Evolutionary conservation across 2,113 vertebrate species (phyloP).

Genomic region (Hymenochirus boettgeri): DNA sequence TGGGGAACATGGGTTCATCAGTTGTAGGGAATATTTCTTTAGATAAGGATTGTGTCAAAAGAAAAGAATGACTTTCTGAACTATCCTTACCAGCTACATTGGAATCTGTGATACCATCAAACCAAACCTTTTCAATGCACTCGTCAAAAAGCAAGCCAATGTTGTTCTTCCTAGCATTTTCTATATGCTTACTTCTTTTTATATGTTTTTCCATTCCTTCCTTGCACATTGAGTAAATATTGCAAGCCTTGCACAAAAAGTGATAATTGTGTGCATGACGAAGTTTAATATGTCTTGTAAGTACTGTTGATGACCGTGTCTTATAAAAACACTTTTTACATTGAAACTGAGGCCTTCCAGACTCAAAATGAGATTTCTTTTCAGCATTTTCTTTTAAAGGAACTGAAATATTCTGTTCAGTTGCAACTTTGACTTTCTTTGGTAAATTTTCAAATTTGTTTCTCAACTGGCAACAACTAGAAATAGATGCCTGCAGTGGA

Average conservation of each 20-base stretch:
- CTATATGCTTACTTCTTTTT: slow-evolving; percentile 77
- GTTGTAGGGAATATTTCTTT: slow-evolving; percentile 23
- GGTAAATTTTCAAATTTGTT: slow-evolving; percentile 34
- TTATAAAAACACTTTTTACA: slow-evolving; percentile 85
- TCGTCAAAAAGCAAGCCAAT: slow-evolving; percentile 70
- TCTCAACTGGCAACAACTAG: slow-evolving; percentile 6
- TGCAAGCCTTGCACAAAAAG: slow-evolving; percentile 83
- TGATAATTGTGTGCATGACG: slow-evolving; percentile 76
- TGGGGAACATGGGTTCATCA: slow-evolving; percentile 48
- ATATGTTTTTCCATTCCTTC: slow-evolving; percentile 88
- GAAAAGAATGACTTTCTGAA: slow-evolving; percentile 49
- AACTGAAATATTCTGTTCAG: slow-evolving; percentile 46
- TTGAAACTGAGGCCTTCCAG: slow-evolving; percentile 72
- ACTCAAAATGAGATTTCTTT: background rate
- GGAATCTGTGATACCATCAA: slow-evolving; percentile 61
- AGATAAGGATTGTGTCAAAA: slow-evolving; percentile 24
- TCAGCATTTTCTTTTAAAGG: slow-evolving; percentile 2
- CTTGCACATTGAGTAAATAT: slow-evolving; percentile 78
- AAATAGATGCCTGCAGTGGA: slow-evolving; percentile 41
- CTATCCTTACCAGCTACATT: slow-evolving; percentile 44
- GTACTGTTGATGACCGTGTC: slow-evolving; percentile 71
- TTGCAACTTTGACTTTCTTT: slow-evolving; percentile 43
- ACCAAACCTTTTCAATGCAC: slow-evolving; percentile 78
- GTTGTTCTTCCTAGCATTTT: slow-evolving; percentile 72
- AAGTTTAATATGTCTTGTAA: slow-evolving; percentile 78